A percentile compares a stretch with the other conserved stretches of the same genome.
phyloP scores from a whole-genome alignment of 2,797 vertebrate genomes.

The Acanthiza pusilla region DNA sequence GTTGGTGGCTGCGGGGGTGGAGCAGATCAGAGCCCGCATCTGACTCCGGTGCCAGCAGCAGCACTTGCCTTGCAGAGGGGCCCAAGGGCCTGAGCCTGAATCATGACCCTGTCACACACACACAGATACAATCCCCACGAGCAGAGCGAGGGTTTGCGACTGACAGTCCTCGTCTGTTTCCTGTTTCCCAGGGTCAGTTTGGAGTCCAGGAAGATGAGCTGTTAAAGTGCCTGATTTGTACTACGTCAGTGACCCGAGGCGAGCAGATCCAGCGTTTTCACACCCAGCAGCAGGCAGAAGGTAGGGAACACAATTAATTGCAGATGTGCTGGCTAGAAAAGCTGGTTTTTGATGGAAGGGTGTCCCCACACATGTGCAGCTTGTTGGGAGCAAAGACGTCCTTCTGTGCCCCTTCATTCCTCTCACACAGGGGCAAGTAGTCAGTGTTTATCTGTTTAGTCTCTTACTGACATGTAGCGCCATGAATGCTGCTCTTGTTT shows the following conservation, averaged over 20 bases:
- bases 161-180: background rate
- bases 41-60: background rate
- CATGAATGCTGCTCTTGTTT: constrained; percentile 27
- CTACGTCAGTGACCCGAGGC: constrained; percentile 70
- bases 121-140: rapidly evolving
- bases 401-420: background rate
- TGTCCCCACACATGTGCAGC: background rate
- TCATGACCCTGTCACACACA: background rate
- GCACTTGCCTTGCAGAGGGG: background rate
- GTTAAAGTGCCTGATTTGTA: constrained; percentile 74
- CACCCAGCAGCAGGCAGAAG: constrained; percentile 79
- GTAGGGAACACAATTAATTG: constrained; percentile 42
- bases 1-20: background rate
- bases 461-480: background rate
- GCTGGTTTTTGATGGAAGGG: background rate
- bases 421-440: background rate
- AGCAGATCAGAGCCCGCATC: background rate
- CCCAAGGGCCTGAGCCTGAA: background rate
- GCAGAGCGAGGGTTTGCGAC: background rate
- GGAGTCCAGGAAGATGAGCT: constrained; percentile 76
- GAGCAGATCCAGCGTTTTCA: constrained; percentile 77
- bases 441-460: background rate
- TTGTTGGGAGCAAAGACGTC: background rate
- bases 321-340: constrained; percentile 1
- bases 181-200: constrained; percentile 73